These are phyloP conservation scores for Deroptyus accipitrinus DNA, from an alignment of 2,113 vertebrate genomes.

Conservation along the genomic window DNA sequence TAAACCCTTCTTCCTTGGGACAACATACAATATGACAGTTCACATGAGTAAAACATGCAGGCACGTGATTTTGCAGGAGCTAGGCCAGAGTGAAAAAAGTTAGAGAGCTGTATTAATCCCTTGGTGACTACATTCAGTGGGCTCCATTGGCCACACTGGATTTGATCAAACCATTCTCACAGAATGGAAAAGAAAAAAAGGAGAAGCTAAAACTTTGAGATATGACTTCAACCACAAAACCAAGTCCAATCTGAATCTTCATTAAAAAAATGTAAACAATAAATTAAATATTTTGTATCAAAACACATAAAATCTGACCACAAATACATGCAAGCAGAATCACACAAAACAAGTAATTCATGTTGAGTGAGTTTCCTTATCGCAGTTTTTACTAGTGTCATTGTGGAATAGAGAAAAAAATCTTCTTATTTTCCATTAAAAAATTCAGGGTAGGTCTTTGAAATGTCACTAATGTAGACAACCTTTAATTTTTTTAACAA, in stretches of 20 bases:
- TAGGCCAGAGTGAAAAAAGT: not conserved
- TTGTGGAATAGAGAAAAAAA: not conserved
- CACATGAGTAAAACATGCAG: not conserved
- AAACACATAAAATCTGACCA: not conserved
- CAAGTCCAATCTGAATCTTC: not conserved
- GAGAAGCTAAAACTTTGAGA: not conserved
- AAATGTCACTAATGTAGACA: constrained; percentile 23
- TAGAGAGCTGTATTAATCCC: not conserved
- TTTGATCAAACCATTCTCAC: not conserved
- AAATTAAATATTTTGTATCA: not conserved
- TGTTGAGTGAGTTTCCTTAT: not conserved
- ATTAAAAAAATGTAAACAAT: not conserved
- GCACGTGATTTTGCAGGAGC: constrained; percentile 26
- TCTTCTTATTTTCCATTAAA: not conserved
- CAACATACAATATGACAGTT: not conserved
- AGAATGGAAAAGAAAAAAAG: not conserved
- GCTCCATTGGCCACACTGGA: not conserved
- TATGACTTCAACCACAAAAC: not conserved
- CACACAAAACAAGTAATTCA: not conserved
- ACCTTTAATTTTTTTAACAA: constrained; percentile 42
- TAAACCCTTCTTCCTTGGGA: not conserved
- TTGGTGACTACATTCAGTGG: not conserved
- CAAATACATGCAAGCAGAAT: not conserved
- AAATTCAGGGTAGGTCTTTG: not conserved
- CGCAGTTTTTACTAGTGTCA: not conserved